Evolutionary conservation across 2,113 vertebrate species (phyloP).

Genomic region (Narcine bancroftii): DNA sequence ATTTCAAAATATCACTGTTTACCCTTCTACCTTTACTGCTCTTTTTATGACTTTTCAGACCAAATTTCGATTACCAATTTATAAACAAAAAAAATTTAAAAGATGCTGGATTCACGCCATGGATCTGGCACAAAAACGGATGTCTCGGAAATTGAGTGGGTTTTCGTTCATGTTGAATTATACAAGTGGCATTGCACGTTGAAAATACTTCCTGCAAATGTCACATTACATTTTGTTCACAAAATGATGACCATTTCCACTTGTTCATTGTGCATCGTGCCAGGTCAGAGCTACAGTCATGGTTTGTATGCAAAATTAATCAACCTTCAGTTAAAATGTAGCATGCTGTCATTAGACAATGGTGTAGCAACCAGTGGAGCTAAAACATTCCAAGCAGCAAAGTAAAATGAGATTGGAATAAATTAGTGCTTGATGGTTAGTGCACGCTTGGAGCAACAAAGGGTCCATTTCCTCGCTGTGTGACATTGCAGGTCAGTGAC

Average conservation of each 20-base stretch:
- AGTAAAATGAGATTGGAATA: not conserved
- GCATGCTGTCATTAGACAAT: not conserved
- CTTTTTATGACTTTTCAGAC: not conserved
- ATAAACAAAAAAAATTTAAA: not conserved
- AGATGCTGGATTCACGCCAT: not conserved
- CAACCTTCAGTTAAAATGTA: not conserved
- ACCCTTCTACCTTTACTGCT: not conserved
- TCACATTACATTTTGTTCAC: not conserved
- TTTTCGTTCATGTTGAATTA: not conserved
- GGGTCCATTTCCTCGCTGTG: too few species aligned
- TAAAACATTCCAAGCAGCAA: not conserved
- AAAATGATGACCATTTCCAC: not conserved
- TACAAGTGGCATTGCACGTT: not conserved
- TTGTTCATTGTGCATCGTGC: not conserved
- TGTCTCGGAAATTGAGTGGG: not conserved
- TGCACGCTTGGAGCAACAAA: too few species aligned
- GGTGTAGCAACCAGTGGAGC: not conserved
- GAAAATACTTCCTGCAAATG: not conserved
- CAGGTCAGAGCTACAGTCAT: not conserved
- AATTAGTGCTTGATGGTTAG: too few species aligned
- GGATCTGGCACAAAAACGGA: not conserved
- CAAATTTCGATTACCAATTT: not conserved
- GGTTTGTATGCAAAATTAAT: not conserved
- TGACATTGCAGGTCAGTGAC: not conserved
- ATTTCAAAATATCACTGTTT: not conserved